Base-by-base conservation (phyloP, 2,797 vertebrate species). In the Catostomus latipinnis region DNA sequence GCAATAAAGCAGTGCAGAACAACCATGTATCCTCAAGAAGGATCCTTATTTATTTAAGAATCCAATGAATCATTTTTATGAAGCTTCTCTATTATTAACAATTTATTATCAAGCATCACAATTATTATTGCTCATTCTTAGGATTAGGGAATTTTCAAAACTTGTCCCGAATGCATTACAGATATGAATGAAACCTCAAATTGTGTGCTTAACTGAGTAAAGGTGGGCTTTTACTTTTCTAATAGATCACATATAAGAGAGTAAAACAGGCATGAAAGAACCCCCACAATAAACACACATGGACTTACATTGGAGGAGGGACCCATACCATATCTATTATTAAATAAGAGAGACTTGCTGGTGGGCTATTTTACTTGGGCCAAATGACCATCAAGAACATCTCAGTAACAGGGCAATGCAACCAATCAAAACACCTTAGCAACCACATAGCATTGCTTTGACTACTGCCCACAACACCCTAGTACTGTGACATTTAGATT, bases 1-100 rank as follows among this genome's bases (percentile, higher is more conserved):
- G 34, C 34, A 34, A 34, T 72, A 74, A 81, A 56, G 53, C 54
- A 77, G 46, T 63, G 34, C 70, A 62, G 4, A 88, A 71, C 74
- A 83, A 53, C 68, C 81, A 53, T 46, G 7, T n/a, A 71, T 6
- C 57, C n/a, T 45, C 14, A 53, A 46, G 9, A 70, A 61, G 48
- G 0, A 52, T 52, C 46, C 16, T 50, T 43, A 58, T 58, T 5
- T 16, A 34, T 14, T 34, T 58, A 14, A 12, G 46, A 50, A 49
- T 48, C 45, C 6, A 4, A 45, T 45, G 75, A 54, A 13, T 54
- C 53, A 54, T 54, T 54, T 54, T n/a, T 54, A 54, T 54, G 5
- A 6, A 13, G 5, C 5, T 1, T 54, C 53, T 6, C 12, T 6
- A 13, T 54, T n/a, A 54, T 54, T 54, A 54, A 9, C n/a, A 34